These are phyloP conservation scores for Epistrophe eligans DNA, from an alignment of 2,888 invertebrate genomes.

Conservation along the genomic window DNA sequence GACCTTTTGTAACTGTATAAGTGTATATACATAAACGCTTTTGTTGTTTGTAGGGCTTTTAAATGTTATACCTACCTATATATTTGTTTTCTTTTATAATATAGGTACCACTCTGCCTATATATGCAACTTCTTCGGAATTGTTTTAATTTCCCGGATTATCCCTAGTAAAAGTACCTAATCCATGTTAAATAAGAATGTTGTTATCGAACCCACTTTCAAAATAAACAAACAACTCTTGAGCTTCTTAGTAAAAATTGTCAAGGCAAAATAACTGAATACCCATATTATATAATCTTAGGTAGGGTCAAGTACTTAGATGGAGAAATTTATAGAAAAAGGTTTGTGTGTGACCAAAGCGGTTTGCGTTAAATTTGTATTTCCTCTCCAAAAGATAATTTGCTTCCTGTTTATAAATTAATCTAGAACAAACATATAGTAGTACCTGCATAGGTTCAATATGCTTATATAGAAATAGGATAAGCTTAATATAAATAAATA, in stretches of 20 bases:
- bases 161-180: slow-evolving; percentile 43
- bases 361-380: too few relatives aligned
- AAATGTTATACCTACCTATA: not conserved
- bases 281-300: not conserved
- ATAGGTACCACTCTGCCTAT: not conserved
- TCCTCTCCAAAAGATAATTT: too few relatives aligned
- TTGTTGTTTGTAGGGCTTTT: slow-evolving; percentile 11
- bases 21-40: not conserved
- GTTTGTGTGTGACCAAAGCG: too few relatives aligned
- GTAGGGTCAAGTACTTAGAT: not conserved
- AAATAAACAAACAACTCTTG: slow-evolving; percentile 47
- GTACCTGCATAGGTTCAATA: too few relatives aligned
- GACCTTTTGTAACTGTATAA: slow-evolving; percentile 24
- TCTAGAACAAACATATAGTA: not conserved
- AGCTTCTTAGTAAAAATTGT: not conserved
- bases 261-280: not conserved
- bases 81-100: not conserved
- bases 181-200: slow-evolving; percentile 32
- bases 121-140: slow-evolving; percentile 29
- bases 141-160: slow-evolving; percentile 66
- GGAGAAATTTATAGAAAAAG: not conserved
- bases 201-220: slow-evolving; percentile 57
- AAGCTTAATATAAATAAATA: not conserved
- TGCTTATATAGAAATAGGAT: too few relatives aligned
- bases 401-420: too few relatives aligned